Conservation (phyloP, 2,888 invertebrate genomes). For the Nasonia oneida region DNA sequence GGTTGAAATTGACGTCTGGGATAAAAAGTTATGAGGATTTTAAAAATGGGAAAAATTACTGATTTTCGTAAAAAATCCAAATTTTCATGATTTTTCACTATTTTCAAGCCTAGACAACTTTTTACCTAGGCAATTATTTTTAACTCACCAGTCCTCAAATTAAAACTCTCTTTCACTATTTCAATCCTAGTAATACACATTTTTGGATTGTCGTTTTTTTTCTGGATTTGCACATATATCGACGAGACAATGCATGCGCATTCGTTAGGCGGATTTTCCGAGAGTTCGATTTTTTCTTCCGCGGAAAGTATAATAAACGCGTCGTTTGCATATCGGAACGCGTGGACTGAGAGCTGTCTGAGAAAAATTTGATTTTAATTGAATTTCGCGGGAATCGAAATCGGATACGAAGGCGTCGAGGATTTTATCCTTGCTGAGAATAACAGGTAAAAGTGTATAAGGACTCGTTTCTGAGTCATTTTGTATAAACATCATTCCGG, state of each 20-base stretch:
- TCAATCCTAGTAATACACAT: no score
- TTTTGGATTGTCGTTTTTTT: no score
- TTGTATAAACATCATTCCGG: not conserved
- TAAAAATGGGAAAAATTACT: no score
- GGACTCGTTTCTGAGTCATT: conserved; percentile 5
- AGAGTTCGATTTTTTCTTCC: conserved; percentile 16
- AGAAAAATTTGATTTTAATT: not conserved
- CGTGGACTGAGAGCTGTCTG: not conserved
- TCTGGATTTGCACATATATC: not conserved
- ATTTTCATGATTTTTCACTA: no score
- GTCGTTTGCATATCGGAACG: conserved; percentile 1
- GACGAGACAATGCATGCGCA: not conserved
- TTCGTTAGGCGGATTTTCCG: conserved; percentile 32
- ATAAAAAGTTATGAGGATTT: no score
- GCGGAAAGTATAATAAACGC: not conserved
- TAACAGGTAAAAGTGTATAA: not conserved
- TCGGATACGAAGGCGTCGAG: not conserved
- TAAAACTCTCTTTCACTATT: no score
- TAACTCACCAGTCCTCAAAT: no score
- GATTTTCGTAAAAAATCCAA: no score
- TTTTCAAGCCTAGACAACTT: no score
- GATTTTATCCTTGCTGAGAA: not conserved
- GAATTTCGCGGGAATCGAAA: not conserved
- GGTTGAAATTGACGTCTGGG: no score
- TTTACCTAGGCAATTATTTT: no score